Percentiles rank a stretch among this genome's conserved stretches.
phyloP scores from a whole-genome alignment of 2,113 vertebrate genomes.

The Bettongia penicillata region DNA sequence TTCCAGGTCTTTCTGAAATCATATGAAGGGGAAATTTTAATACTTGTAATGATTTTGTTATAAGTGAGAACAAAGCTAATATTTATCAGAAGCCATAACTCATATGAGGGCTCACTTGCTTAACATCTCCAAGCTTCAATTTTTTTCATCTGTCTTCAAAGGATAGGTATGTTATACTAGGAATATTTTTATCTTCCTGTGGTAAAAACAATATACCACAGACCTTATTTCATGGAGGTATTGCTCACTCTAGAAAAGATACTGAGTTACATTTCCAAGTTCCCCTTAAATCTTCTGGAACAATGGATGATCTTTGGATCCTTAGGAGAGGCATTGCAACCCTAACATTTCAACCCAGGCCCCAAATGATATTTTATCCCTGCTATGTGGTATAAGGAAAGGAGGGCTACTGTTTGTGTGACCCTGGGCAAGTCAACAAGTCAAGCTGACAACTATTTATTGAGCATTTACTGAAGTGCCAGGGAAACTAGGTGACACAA shows the following conservation, averaged over 20 bases:
- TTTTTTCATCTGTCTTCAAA: neutral
- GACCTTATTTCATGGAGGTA: neutral
- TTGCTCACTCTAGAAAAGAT: neutral
- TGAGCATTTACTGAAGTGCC: neutral
- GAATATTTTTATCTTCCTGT: neutral
- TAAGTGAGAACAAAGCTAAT: neutral
- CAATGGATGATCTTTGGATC: neutral
- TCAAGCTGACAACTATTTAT: neutral
- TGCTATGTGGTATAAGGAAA: neutral
- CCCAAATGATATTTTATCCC: neutral
- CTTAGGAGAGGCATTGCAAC: neutral
- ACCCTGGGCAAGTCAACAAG: neutral
- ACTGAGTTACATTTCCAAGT: neutral
- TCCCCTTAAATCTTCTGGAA: neutral
- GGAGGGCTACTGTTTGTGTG: neutral
- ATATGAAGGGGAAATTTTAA: neutral
- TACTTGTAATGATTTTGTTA: neutral
- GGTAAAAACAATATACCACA: neutral
- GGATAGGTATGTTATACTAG: neutral
- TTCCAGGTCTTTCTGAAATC: neutral
- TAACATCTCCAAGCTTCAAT: neutral
- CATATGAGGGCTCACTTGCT: neutral
- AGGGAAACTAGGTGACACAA: neutral
- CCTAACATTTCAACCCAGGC: neutral
- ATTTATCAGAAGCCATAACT: neutral